phyloP scores from a whole-genome alignment of 2,113 vertebrate genomes.

The Brachypodius melanocephalos region DNA sequence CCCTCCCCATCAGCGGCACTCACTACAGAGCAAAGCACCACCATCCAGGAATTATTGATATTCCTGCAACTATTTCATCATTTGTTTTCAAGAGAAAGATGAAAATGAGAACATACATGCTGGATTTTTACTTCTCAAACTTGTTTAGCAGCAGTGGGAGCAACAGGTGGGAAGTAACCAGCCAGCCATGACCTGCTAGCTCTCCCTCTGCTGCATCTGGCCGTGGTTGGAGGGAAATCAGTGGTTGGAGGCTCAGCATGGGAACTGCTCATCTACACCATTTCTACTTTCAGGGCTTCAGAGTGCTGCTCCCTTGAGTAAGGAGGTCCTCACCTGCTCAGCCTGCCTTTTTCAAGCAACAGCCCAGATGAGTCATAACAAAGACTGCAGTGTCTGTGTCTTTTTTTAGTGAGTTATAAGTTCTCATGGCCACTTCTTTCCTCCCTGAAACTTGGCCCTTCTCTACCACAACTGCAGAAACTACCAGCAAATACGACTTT shows the following conservation, averaged over 20 bases:
- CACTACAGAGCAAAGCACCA: neutral
- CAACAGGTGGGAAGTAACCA: conserved; percentile 1
- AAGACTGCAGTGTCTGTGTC: neutral
- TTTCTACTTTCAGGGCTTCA: conserved; percentile 34
- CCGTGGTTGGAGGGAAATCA: neutral
- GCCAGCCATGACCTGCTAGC: neutral
- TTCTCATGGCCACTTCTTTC: conserved; percentile 11
- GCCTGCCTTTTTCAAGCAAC: neutral
- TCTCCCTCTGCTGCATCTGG: neutral
- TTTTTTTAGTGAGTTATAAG: conserved; percentile 40
- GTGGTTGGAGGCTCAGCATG: neutral
- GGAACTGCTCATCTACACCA: neutral
- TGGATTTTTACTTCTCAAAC: neutral
- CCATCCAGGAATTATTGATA: neutral
- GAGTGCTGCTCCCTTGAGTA: neutral
- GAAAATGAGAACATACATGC: neutral
- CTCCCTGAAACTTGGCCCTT: conserved; percentile 7
- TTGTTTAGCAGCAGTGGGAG: neutral
- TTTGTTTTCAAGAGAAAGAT: neutral
- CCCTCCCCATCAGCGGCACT: neutral
- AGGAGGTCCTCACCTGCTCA: conserved; percentile 16
- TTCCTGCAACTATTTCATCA: neutral
- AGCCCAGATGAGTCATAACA: conserved; percentile 47
- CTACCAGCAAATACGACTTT: neutral
- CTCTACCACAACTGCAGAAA: neutral